Evolutionary conservation across 1,140 invertebrate genomes (phyloP).

Genomic region (Musca domestica): DNA sequence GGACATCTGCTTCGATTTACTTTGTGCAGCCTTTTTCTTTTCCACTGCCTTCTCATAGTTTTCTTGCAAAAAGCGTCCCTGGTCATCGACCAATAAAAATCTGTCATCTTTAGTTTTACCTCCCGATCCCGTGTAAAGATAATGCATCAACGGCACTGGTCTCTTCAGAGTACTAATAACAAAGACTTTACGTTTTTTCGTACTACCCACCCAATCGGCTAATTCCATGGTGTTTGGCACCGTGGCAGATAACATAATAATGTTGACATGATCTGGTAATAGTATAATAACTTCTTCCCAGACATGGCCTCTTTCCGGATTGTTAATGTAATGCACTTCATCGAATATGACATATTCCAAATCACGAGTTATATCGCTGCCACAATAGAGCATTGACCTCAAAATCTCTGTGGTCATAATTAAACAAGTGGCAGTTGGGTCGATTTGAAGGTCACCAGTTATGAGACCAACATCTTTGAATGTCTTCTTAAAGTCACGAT

Average conservation of each 20-base stretch:
- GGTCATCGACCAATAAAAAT: conserved; percentile 80
- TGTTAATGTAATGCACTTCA: conserved; percentile 99
- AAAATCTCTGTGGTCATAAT: conserved; percentile 99
- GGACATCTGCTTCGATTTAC: conserved; percentile 33
- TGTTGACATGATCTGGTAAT: conserved; percentile 88
- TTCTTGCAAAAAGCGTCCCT: conserved; percentile 66
- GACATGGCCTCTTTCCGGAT: conserved; percentile 95
- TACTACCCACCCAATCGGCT: conserved; percentile 95
- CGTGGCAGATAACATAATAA: conserved; percentile 97
- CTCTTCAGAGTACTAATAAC: conserved; percentile 92
- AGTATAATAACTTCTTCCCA: conserved; percentile 99
- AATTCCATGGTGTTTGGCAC: conserved; percentile 96
- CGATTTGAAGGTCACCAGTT: conserved; percentile 96
- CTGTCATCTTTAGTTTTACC: conserved; percentile 79
- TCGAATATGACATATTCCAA: conserved; percentile 99
- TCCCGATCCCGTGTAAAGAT: conserved; percentile 81
- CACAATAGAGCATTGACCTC: conserved; percentile 94
- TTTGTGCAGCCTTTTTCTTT: conserved; percentile 59
- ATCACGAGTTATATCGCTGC: conserved; percentile 91
- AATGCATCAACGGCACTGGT: conserved; percentile 94
- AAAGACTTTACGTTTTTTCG: conserved; percentile 89
- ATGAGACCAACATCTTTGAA: conserved; percentile 93
- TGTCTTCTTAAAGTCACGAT: conserved; percentile 90
- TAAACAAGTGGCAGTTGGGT: conserved; percentile 87
- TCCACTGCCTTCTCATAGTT: conserved; percentile 71